Evolutionary conservation across 1,140 invertebrate genomes (phyloP).

Genomic region (Triops cancriformis): DNA sequence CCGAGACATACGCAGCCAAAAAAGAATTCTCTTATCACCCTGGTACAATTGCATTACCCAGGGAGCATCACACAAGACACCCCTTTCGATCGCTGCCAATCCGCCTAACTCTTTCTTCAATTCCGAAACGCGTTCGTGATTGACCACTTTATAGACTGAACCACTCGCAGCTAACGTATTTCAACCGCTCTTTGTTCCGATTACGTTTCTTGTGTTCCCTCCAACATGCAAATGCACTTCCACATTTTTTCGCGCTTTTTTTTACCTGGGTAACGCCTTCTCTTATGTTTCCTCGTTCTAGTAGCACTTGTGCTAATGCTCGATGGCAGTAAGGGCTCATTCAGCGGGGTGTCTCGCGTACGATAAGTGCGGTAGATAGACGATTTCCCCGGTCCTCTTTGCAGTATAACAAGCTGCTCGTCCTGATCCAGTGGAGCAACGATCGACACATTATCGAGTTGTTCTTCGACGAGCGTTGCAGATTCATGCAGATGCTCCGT

Average conservation of each 20-base stretch:
- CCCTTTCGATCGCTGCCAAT: neutral
- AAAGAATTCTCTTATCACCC: neutral
- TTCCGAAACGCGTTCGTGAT: neutral
- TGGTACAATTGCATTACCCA: slow-evolving; percentile 1
- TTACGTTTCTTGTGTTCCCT: no score
- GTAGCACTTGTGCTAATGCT: neutral
- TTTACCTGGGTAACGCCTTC: neutral
- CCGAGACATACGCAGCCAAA: neutral
- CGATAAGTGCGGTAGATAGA: neutral
- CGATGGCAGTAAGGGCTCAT: neutral
- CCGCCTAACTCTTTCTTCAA: neutral
- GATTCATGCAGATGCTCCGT: neutral
- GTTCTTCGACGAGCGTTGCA: neutral
- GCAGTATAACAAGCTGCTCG: neutral
- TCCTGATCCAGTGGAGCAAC: neutral
- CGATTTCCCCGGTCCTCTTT: neutral
- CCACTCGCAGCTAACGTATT: no score
- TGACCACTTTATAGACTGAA: neutral
- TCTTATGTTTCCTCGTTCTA: neutral
- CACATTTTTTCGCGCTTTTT: neutral
- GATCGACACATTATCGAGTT: neutral
- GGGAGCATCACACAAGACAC: neutral
- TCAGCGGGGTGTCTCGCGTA: neutral
- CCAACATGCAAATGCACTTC: no score
- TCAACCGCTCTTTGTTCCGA: no score